Conservation (phyloP, 2,888 invertebrate genomes). For the Dioctria linearis region DNA sequence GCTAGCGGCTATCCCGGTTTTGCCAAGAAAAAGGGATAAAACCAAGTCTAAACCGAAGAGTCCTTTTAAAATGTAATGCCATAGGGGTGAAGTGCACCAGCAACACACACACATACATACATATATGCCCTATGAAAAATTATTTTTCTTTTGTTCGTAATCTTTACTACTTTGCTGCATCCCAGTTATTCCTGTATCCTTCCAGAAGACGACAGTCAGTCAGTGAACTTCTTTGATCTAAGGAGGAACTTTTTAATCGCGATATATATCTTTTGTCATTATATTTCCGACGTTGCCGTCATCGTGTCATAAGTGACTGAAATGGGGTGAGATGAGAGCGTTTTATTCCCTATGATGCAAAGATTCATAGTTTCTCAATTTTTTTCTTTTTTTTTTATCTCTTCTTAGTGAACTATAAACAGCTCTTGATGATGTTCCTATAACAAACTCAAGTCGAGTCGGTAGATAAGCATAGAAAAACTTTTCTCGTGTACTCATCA, state of each 20-base stretch:
- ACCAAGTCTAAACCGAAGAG: constrained; percentile 3
- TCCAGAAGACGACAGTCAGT: neutral
- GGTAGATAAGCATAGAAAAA: neutral
- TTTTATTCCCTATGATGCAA: neutral
- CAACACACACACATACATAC: neutral
- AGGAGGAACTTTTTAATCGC: constrained; percentile 19
- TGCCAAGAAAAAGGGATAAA: neutral
- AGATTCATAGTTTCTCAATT: no score
- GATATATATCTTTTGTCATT: constrained; percentile 15
- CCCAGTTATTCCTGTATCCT: neutral
- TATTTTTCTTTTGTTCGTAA: constrained; percentile 15
- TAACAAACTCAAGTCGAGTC: neutral
- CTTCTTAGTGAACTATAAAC: constrained; percentile 22
- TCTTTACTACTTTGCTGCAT: neutral
- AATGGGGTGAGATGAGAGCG: neutral
- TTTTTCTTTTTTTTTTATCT: neutral
- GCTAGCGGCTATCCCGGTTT: constrained; percentile 13
- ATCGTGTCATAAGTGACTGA: neutral
- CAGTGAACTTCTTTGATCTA: constrained; percentile 25
- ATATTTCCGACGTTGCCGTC: neutral
- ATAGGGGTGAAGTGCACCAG: neutral
- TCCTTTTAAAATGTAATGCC: constrained; percentile 5
- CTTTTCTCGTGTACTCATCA: constrained; percentile 33
- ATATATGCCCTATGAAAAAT: neutral
- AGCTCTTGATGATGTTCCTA: constrained; percentile 18